Percentiles rank a stretch among this genome's conserved stretches.
Evolutionary conservation across 2,888 invertebrate genomes (phyloP).

Genomic region (Cyclophora albipunctata): DNA sequence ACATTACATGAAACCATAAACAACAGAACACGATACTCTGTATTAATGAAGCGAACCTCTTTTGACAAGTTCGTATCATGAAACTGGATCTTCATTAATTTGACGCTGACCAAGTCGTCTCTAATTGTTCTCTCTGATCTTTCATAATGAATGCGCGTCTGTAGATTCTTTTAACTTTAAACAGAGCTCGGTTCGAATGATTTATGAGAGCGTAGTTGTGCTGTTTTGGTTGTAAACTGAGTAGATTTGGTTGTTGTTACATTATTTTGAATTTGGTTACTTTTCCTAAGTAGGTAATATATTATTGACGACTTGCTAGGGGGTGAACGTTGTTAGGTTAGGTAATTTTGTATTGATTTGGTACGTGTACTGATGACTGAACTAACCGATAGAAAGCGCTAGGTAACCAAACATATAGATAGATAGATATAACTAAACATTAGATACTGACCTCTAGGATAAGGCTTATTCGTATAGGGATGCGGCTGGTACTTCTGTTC

Average conservation of each 20-base stretch:
- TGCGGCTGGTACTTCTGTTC: slow-evolving; percentile 84
- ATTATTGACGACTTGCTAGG: too few relatives aligned
- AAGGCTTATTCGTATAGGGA: slow-evolving; percentile 81
- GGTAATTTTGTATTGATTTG: too few relatives aligned
- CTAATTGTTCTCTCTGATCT: slow-evolving; percentile 33
- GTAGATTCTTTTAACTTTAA: slow-evolving; percentile 15
- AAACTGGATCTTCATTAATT: slow-evolving; percentile 51
- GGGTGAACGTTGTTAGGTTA: too few relatives aligned
- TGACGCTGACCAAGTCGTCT: slow-evolving; percentile 30
- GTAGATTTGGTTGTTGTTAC: too few relatives aligned
- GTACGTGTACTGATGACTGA: too few relatives aligned
- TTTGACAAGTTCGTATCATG: slow-evolving; percentile 34
- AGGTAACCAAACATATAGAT: too few relatives aligned
- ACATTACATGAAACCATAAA: slow-evolving; percentile 20
- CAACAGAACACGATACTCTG: slow-evolving; percentile 30
- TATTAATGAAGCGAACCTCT: slow-evolving; percentile 37
- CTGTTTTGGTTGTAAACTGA: slow-evolving; percentile 8
- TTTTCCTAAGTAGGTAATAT: too few relatives aligned
- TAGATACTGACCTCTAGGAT: slow-evolving; percentile 77
- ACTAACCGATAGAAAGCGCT: too few relatives aligned
- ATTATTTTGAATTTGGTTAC: too few relatives aligned
- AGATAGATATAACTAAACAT: too few relatives aligned
- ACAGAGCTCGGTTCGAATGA: slow-evolving; percentile 9
- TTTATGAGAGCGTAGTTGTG: slow-evolving; percentile 17
- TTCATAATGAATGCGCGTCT: slow-evolving; percentile 26